phyloP scores from a whole-genome alignment of 2,888 invertebrate species.

The Lottia gigantea region DNA sequence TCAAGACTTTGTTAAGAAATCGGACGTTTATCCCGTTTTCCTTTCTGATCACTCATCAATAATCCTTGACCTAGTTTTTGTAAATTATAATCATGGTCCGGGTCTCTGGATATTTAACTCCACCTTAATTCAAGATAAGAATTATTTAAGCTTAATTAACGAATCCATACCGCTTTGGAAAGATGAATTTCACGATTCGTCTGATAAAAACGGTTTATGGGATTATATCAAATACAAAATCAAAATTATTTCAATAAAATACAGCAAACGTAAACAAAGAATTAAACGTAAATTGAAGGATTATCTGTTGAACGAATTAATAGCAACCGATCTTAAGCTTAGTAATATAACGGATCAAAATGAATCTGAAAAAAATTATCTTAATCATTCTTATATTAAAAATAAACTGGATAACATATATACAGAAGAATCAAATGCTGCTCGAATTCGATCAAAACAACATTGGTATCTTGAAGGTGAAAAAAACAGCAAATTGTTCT shows the following conservation, averaged over 20 bases:
- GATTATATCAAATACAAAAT: not conserved
- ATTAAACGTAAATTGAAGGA: not conserved
- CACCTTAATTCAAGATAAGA: not conserved
- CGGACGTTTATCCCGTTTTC: not conserved
- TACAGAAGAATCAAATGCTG: conserved; percentile 17
- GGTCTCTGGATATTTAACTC: not conserved
- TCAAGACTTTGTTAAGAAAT: not conserved
- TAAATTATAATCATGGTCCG: not conserved
- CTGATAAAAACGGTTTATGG: not conserved
- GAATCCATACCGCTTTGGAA: not conserved
- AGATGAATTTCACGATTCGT: not conserved
- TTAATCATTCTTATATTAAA: no score
- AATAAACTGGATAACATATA: conserved; percentile 8
- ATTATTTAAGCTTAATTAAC: not conserved
- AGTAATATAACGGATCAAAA: not conserved
- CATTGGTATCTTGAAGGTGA: conserved; percentile 21
- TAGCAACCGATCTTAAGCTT: no score
- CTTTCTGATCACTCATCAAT: not conserved
- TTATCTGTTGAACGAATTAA: not conserved
- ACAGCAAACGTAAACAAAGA: not conserved
- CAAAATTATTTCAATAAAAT: no score
- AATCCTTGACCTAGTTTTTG: not conserved
- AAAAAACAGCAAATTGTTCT: conserved; percentile 61
- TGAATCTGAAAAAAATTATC: no score
- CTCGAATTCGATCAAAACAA: conserved; percentile 13